A percentile compares a stretch with the other conserved stretches of the same genome.
Evolutionary conservation across 2,113 vertebrate genomes (phyloP).

Genomic region (Pelusios castaneus): DNA sequence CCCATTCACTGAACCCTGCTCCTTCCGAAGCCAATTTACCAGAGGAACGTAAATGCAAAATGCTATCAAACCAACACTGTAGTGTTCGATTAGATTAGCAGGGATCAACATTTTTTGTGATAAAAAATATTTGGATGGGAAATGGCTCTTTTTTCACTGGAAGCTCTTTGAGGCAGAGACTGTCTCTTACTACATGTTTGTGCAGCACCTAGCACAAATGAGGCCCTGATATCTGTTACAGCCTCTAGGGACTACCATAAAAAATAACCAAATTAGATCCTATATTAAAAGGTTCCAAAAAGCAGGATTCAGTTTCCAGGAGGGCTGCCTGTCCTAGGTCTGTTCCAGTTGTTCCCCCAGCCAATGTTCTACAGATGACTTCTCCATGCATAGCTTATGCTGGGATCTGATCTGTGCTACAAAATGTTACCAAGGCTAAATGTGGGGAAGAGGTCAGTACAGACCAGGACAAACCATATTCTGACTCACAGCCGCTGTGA

Average conservation of each 20-base stretch:
- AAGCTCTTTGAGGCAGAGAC: not conserved
- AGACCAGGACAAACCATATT: not conserved
- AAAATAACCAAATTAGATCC: rapidly evolving
- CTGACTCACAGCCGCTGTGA: not conserved
- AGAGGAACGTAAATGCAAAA: not conserved
- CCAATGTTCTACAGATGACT: not conserved
- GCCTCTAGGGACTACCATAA: not conserved
- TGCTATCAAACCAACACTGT: not conserved
- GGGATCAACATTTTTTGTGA: not conserved
- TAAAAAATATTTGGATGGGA: too few relatives aligned
- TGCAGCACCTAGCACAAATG: not conserved
- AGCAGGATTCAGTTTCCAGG: not conserved
- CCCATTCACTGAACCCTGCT: not conserved
- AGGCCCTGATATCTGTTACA: rapidly evolving
- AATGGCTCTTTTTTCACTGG: not conserved
- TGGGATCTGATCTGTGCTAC: not conserved
- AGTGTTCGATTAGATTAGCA: not conserved
- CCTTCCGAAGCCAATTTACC: not conserved
- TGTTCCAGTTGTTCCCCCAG: not conserved
- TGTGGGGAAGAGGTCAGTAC: not conserved
- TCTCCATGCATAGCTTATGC: not conserved
- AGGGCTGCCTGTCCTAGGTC: not conserved
- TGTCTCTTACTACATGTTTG: not conserved
- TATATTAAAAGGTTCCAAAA: not conserved
- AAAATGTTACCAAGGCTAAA: not conserved